Percentiles rank a stretch among this genome's conserved stretches.
Conservation (phyloP, 2,888 invertebrate species). For the Dysmachus trigonus region DNA sequence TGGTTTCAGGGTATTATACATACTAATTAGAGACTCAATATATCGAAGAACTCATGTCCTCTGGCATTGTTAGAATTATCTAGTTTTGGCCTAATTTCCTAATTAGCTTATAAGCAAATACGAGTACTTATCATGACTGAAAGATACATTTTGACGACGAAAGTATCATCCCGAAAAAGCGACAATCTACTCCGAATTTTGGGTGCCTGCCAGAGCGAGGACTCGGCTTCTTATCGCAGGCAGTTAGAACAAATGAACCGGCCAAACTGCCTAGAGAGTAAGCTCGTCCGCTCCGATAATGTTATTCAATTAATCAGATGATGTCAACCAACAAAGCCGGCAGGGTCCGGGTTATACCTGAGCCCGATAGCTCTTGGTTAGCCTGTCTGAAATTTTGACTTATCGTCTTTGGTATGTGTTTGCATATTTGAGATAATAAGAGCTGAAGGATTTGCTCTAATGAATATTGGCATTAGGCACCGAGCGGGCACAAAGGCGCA, state of each 20-base stretch:
- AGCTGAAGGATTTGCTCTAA: not conserved
- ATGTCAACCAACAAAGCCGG: not conserved
- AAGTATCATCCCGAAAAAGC: not conserved
- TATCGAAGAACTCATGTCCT: not conserved
- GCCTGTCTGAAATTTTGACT: not conserved
- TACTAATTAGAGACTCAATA: not conserved
- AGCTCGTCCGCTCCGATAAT: not conserved
- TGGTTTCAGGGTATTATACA: not conserved
- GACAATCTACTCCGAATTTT: not conserved
- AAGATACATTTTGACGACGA: not conserved
- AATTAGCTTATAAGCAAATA: not conserved
- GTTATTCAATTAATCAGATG: conserved; percentile 28
- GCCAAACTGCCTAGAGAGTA: not conserved
- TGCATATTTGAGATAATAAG: not conserved
- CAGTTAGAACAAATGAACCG: not conserved
- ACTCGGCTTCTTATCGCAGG: not conserved
- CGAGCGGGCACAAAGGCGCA: not conserved
- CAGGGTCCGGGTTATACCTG: not conserved
- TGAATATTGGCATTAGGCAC: not conserved
- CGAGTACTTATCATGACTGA: not conserved
- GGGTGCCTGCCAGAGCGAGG: not conserved
- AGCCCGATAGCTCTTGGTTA: not conserved
- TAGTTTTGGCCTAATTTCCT: not conserved
- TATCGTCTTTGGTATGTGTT: not conserved
- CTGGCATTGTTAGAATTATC: not conserved